These are phyloP conservation scores for Venturia canescens DNA, from an alignment of 1,140 invertebrate species.

Conservation along the genomic window DNA sequence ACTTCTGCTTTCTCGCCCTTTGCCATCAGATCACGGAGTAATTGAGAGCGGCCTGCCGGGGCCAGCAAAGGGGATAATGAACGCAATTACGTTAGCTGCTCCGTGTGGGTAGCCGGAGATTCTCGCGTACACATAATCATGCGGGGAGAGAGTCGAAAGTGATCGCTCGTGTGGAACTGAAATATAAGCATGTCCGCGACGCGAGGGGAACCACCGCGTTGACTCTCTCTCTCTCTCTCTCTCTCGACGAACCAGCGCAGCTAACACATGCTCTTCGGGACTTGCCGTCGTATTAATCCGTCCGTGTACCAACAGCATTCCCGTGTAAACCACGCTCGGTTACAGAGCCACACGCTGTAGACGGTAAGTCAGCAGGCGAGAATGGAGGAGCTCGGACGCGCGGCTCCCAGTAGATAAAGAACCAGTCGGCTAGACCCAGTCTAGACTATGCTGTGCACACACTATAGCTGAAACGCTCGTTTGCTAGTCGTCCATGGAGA, in stretches of 20 bases:
- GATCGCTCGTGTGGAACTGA: constrained; percentile 45
- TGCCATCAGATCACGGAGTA: background rate
- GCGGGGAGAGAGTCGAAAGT: constrained; percentile 29
- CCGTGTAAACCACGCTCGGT: no score
- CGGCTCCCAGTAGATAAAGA: constrained; percentile 37
- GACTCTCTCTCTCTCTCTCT: background rate
- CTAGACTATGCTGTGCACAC: constrained; percentile 37
- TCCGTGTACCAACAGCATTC: no score
- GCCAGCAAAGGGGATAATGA: constrained; percentile 20
- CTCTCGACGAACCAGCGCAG: no score
- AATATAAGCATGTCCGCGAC: constrained; percentile 22
- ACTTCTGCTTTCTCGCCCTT: background rate
- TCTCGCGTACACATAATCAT: background rate
- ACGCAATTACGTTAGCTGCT: constrained; percentile 30
- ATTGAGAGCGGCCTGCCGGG: no score
- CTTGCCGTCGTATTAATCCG: no score
- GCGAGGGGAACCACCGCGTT: background rate
- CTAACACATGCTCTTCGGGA: no score
- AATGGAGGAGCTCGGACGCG: constrained; percentile 20
- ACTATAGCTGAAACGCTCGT: constrained; percentile 26
- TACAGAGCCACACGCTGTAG: no score
- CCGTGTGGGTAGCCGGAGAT: background rate
- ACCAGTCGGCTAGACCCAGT: constrained; percentile 45
- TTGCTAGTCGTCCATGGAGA: background rate
- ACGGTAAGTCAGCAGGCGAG: no score